phyloP scores from a whole-genome alignment of 1,140 invertebrate genomes.

The Cataglyphis hispanica region DNA sequence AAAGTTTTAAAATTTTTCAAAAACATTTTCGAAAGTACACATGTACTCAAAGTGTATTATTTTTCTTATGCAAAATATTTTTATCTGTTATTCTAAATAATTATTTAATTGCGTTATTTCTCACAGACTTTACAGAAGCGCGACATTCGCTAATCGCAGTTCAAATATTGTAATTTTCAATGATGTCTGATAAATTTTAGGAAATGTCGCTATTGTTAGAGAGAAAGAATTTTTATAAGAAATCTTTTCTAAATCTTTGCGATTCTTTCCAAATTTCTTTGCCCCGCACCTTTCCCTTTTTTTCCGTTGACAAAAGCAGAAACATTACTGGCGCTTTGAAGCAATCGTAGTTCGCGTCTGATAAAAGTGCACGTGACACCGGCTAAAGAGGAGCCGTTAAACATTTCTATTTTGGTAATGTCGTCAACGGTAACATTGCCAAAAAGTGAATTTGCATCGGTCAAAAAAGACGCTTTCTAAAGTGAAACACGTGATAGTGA shows the following conservation, averaged over 20 bases:
- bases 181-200: background rate
- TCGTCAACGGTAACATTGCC: conserved; percentile 36
- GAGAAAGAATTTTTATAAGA: background rate
- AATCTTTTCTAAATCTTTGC: background rate
- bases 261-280: background rate
- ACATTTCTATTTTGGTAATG: conserved; percentile 51
- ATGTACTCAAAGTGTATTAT: background rate
- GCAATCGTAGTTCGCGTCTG: background rate
- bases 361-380: conserved; percentile 44
- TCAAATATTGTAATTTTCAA: background rate
- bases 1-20: background rate
- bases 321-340: background rate
- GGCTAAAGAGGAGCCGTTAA: background rate
- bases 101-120: conserved; percentile 12
- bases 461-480: conserved; percentile 26
- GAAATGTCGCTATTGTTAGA: background rate
- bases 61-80: background rate
- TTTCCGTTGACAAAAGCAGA: background rate
- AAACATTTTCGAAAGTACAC: background rate
- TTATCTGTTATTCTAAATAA: background rate
- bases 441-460: conserved; percentile 44
- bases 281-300: no score
- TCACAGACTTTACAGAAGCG: background rate
- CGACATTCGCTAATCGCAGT: background rate
- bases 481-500: conserved; percentile 7